Evolutionary conservation across 2,888 invertebrate genomes (phyloP).

Genomic region (Adelphocoris suturalis): DNA sequence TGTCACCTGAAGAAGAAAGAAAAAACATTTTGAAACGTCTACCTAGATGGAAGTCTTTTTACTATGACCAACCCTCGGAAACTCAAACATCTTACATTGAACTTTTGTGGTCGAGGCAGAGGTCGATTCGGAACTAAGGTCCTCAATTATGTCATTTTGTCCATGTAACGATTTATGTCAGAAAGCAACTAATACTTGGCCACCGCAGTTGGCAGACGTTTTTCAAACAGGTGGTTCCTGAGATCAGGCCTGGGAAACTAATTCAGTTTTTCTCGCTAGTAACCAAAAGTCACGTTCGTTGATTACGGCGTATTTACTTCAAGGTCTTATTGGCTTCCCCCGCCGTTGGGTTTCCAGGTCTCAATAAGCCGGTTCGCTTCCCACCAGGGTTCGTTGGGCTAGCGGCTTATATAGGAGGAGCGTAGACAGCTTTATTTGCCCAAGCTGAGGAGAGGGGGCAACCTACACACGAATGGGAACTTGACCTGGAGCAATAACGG

Average conservation of each 20-base stretch:
- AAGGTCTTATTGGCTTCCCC: slow-evolving; percentile 17
- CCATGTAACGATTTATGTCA: too few relatives aligned
- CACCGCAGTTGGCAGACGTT: too few relatives aligned
- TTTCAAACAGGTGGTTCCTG: too few relatives aligned
- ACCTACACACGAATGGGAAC: background rate
- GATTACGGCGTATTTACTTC: slow-evolving; percentile 23
- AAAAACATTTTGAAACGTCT: too few relatives aligned
- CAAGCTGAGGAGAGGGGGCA: background rate
- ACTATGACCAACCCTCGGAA: too few relatives aligned
- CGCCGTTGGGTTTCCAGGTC: background rate
- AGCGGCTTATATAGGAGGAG: slow-evolving; percentile 10
- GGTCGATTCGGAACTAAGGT: too few relatives aligned
- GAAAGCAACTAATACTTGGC: too few relatives aligned
- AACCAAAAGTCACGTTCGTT: slow-evolving; percentile 30
- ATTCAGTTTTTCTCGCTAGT: slow-evolving; percentile 3
- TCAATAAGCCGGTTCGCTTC: slow-evolving; percentile 2
- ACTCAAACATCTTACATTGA: too few relatives aligned
- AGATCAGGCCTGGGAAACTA: background rate
- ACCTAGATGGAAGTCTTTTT: too few relatives aligned
- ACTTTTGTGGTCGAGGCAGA: too few relatives aligned
- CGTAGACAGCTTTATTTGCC: background rate
- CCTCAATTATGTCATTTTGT: too few relatives aligned
- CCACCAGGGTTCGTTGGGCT: slow-evolving; percentile 9
- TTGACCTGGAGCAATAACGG: slow-evolving; percentile 42
- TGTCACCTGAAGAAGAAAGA: too few relatives aligned